Base-by-base conservation (phyloP, 2,113 vertebrate species). In the Phocoena phocoena region DNA sequence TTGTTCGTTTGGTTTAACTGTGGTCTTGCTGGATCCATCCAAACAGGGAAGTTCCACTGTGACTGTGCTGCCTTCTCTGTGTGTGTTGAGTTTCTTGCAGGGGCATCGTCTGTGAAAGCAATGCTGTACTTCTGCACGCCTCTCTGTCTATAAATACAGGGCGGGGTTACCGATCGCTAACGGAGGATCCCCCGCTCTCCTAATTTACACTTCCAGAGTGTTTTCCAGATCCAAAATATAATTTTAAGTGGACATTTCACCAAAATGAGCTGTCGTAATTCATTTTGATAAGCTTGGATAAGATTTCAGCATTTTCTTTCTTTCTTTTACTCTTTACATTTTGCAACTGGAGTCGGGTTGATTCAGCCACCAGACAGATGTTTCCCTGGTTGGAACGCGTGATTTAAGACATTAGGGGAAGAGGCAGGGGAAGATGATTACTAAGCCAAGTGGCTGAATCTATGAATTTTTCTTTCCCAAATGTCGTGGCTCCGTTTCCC, bases 1-100 rank as follows among this genome's bases (percentile, higher is more conserved):
- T 58, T 97, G 93, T 97, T 97, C 97, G 95, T 95, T 96, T 73
- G 93, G 62, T 70, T 88, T 84, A 0, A 68, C 70, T 77, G 68
- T 92, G 90, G 74, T 80, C 63, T 93, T 9, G 50, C 89, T 41
- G 9, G 79, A 20, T 92, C 67, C 6, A 21, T 88, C 50, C 88
- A 96, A 97, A 96, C 93, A 97, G 89, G 91, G 88, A 93, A 89
- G 89, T 95, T 68, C 93, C 79, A 5, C 8, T 0, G 36, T 47
- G 86, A 17, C 86, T 73, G 1, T 18, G 77, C 62, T 13, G 70
- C 25, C 33, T 93, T 50, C 47, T 68, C 67, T 96, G 91, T 93
- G 77, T 92, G 71, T 14, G 5, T 0, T 1, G 3, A 4, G 36
- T 25, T 96, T 97, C 96, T 95, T 85, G 92, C 47, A 1, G 33